Conservation (phyloP, 2,888 invertebrate genomes). For the Melieria picta region DNA sequence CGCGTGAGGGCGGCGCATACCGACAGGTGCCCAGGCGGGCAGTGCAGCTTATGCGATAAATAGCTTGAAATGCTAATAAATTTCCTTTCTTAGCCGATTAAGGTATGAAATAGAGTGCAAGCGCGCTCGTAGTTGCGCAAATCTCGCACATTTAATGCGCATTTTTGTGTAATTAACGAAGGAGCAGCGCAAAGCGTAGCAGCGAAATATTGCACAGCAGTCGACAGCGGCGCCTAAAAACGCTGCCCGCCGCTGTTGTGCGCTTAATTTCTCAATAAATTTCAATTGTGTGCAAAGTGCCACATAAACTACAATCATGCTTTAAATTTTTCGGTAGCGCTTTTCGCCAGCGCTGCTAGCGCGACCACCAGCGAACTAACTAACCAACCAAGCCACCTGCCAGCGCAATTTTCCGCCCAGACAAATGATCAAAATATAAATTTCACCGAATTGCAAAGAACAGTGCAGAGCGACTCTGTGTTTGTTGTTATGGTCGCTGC, state of each 20-base stretch:
- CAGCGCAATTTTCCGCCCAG: constrained; percentile 35
- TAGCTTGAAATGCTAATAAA: too few species aligned
- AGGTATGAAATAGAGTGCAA: constrained; percentile 28
- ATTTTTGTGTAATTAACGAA: constrained; percentile 32
- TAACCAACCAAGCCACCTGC: constrained; percentile 10
- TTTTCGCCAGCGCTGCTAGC: not conserved
- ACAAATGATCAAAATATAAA: constrained; percentile 42
- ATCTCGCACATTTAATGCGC: constrained; percentile 17
- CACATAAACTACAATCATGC: constrained; percentile 36
- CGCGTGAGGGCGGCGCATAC: too few species aligned
- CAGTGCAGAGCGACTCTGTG: constrained; percentile 25
- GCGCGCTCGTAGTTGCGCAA: not conserved
- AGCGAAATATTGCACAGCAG: constrained; percentile 1
- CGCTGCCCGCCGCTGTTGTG: not conserved
- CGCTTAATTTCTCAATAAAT: constrained; percentile 24
- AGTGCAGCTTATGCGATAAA: too few species aligned
- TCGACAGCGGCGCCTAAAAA: not conserved
- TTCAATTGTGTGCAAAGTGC: constrained; percentile 23
- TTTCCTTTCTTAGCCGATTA: constrained; percentile 5
- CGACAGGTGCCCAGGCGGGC: too few species aligned
- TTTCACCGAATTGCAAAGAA: constrained; percentile 40
- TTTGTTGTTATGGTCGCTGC: constrained; percentile 6
- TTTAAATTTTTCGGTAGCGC: not conserved
- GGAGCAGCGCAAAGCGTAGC: not conserved
- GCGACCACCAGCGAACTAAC: not conserved